Conservation (phyloP, 2,888 invertebrate genomes). For the Troilus luridus region DNA sequence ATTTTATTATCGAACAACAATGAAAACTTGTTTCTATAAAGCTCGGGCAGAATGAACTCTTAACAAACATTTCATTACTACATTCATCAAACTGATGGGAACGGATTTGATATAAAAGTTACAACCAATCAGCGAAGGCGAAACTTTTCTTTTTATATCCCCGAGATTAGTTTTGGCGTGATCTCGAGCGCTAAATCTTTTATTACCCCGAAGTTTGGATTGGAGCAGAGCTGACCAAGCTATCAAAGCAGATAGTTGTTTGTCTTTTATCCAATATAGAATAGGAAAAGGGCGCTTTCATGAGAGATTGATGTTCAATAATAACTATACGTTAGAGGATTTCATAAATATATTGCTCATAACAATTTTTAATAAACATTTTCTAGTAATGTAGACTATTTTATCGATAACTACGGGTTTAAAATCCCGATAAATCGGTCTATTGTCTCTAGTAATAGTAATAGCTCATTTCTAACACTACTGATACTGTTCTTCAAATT, state of each 20-base stretch:
- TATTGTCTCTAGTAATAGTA: too few species aligned
- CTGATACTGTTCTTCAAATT: too few species aligned
- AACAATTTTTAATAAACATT: not conserved
- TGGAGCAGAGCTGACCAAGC: not conserved
- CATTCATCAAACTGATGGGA: not conserved
- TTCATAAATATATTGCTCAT: not conserved
- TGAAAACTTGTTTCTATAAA: not conserved
- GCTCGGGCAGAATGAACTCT: not conserved
- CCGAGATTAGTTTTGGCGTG: not conserved
- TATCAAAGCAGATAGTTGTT: not conserved
- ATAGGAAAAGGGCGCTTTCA: not conserved
- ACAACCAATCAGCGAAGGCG: not conserved
- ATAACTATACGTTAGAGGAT: not conserved
- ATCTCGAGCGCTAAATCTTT: not conserved
- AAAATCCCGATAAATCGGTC: too few species aligned
- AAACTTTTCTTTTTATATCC: not conserved
- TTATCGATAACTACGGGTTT: too few species aligned
- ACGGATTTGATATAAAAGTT: not conserved
- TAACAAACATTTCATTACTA: not conserved
- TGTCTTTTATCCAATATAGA: not conserved
- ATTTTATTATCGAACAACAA: not conserved
- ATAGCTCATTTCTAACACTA: too few species aligned
- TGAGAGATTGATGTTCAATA: too few species aligned
- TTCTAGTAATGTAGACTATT: too few species aligned
- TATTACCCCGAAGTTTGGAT: conserved; percentile 2